A percentile compares a stretch with the other conserved stretches of the same genome.
phyloP scores from a whole-genome alignment of 2,888 invertebrate species.

The Chymomyza caudatula region DNA sequence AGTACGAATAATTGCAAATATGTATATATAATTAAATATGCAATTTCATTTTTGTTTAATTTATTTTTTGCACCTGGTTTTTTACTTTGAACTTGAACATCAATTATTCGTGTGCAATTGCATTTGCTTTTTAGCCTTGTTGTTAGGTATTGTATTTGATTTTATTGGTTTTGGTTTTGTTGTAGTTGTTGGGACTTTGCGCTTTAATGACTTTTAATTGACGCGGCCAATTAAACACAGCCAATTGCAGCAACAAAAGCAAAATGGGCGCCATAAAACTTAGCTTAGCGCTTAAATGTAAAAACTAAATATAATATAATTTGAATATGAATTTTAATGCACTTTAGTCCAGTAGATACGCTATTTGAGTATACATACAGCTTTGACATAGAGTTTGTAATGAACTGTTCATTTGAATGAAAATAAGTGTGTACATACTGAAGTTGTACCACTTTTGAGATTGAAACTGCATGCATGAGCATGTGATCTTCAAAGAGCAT shows the following conservation, averaged over 20 bases:
- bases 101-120: background rate
- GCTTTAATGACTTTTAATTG: slow-evolving; percentile 38
- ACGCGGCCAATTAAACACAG: slow-evolving; percentile 37
- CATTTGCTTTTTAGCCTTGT: no score
- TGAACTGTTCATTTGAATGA: background rate
- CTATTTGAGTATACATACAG: background rate
- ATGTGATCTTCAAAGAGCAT: no score
- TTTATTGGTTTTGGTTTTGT: no score
- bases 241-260: background rate
- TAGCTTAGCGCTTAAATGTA: background rate
- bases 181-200: slow-evolving; percentile 17
- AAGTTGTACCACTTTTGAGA: no score
- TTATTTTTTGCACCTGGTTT: background rate
- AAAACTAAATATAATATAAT: background rate
- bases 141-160: no score
- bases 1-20: background rate
- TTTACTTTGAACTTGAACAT: slow-evolving; percentile 4
- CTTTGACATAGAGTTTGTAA: background rate
- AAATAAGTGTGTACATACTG: background rate
- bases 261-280: background rate
- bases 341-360: background rate
- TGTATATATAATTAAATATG: background rate
- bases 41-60: background rate
- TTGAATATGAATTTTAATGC: no score
- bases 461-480: no score